These are phyloP conservation scores for Theocolax elegans DNA, from an alignment of 1,140 invertebrate genomes.

Conservation along the genomic window DNA sequence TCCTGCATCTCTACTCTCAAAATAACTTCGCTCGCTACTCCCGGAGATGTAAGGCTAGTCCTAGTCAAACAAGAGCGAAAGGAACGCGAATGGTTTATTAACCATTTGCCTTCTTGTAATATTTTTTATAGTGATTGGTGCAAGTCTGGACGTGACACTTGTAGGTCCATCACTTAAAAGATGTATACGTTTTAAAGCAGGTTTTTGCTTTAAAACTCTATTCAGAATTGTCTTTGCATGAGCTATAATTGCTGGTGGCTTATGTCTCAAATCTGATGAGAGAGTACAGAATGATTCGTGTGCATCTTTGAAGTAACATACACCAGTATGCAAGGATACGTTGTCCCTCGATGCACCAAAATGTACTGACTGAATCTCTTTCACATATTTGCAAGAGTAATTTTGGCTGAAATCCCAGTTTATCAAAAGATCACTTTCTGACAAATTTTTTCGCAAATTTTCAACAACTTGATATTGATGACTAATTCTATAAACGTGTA, in stretches of 20 bases:
- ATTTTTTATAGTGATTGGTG: no score
- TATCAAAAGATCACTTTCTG: conserved; percentile 22
- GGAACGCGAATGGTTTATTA: no score
- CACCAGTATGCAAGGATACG: conserved; percentile 11
- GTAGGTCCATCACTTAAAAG: conserved; percentile 30
- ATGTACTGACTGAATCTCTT: conserved; percentile 23
- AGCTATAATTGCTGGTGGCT: conserved; percentile 10
- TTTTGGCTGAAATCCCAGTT: conserved; percentile 23
- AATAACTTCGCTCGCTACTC: no score
- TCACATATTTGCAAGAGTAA: conserved; percentile 11
- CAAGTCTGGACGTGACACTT: no score
- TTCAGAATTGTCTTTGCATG: conserved; percentile 11
- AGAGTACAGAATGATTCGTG: background rate
- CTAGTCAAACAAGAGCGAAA: no score
- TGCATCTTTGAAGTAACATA: background rate
- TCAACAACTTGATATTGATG: conserved; percentile 27
- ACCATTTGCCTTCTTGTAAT: no score
- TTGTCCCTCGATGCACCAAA: conserved; percentile 9
- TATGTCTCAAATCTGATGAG: background rate
- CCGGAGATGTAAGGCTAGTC: no score
- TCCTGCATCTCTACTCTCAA: no score
- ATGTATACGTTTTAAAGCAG: conserved; percentile 2
- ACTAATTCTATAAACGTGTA: conserved; percentile 23
- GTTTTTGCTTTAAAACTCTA: background rate
- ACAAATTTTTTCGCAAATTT: conserved; percentile 27